These are phyloP conservation scores for Lagria hirta DNA, from an alignment of 2,888 invertebrate genomes.

Conservation along the genomic window DNA sequence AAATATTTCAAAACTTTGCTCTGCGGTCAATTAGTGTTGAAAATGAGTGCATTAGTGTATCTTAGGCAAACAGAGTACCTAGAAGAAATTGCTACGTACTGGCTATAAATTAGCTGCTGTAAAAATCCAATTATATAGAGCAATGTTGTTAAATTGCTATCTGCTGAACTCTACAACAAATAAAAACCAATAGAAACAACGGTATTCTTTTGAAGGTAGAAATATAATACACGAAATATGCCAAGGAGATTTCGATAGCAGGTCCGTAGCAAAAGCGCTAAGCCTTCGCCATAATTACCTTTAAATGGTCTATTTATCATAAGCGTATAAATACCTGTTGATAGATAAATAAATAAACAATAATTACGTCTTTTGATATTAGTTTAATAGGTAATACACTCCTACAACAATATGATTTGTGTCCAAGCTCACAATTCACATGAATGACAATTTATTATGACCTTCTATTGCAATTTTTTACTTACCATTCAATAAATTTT, in stretches of 20 bases:
- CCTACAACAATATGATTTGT: no score
- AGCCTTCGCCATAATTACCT: conserved; percentile 6
- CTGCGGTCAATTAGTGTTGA: conserved; percentile 26
- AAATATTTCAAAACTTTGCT: conserved; percentile 22
- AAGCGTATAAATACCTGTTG: no score
- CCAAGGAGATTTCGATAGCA: conserved; percentile 12
- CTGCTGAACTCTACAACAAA: conserved; percentile 6
- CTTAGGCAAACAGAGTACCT: conserved; percentile 23
- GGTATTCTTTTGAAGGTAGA: conserved; percentile 3
- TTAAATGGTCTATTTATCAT: conserved; percentile 10
- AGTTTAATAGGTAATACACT: no score
- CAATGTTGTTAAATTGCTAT: conserved; percentile 21
- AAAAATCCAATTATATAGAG: conserved; percentile 22
- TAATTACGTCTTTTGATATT: no score
- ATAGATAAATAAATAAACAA: no score
- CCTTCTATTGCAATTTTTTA: no score
- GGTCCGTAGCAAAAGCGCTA: not conserved
- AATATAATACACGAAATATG: conserved; percentile 5
- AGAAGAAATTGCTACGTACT: conserved; percentile 14
- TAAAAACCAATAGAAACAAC: not conserved
- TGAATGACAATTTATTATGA: no score
- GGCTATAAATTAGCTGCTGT: conserved; percentile 24
- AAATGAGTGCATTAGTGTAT: conserved; percentile 25
- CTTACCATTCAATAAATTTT: no score
- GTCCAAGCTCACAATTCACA: no score